Percentiles rank a stretch among this genome's conserved stretches.
Conservation (phyloP, 2,888 invertebrate genomes). For the Malthinus seriepunctatus region DNA sequence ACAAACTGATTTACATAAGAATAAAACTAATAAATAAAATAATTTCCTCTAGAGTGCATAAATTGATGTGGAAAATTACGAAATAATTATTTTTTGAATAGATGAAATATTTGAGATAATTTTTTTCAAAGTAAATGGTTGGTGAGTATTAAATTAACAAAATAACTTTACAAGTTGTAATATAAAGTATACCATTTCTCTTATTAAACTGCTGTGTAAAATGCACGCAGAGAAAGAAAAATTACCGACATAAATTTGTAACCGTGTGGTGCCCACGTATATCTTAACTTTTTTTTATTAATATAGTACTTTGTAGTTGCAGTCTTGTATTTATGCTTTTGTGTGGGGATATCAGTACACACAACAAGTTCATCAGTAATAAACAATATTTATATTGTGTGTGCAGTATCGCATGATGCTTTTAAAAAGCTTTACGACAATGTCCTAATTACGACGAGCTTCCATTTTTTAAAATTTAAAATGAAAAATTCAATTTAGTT, state of each 20-base stretch:
- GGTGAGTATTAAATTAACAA: constrained; percentile 5
- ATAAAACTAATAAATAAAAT: no score
- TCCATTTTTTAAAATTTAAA: background rate
- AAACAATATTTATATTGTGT: constrained; percentile 20
- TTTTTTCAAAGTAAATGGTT: background rate
- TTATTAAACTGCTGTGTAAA: constrained; percentile 8
- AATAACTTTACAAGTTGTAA: constrained; percentile 20
- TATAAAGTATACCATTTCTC: constrained; percentile 15
- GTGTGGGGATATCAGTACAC: constrained; percentile 32
- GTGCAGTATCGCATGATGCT: constrained; percentile 2
- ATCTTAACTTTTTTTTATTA: constrained; percentile 24
- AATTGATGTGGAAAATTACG: background rate
- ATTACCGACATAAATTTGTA: constrained; percentile 28
- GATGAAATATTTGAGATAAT: no score
- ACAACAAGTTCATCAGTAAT: constrained; percentile 31
- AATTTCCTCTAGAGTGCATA: no score
- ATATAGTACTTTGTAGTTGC: constrained; percentile 24
- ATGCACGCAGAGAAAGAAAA: constrained; percentile 24
- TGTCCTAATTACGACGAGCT: constrained; percentile 4
- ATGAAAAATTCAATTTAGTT: background rate
- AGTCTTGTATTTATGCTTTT: constrained; percentile 30
- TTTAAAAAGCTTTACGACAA: background rate
- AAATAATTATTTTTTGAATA: no score
- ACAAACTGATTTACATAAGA: no score
- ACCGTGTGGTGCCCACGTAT: constrained; percentile 29